phyloP scores from a whole-genome alignment of 1,140 invertebrate species.

The Philotrypesis tridentata region DNA sequence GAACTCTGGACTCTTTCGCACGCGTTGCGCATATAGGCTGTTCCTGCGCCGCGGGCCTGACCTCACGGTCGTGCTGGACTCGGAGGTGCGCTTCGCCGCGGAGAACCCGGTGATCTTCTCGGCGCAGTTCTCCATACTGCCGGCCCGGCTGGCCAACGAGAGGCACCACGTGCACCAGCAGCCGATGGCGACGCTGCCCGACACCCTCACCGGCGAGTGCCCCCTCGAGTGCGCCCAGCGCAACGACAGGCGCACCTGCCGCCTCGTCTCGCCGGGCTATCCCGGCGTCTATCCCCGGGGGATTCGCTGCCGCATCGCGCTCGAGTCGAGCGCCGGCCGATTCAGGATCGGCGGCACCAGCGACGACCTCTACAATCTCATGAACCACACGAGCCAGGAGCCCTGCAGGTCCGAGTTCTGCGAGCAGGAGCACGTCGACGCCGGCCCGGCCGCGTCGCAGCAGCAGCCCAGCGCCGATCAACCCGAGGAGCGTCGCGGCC shows the following conservation, averaged over 20 bases:
- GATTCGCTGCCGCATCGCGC: constrained; percentile 60
- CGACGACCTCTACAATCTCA: constrained; percentile 63
- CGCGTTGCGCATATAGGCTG: constrained; percentile 49
- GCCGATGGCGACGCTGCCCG: constrained; percentile 30
- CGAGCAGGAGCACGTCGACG: constrained; percentile 57
- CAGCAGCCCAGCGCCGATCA: constrained; percentile 10
- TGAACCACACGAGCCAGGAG: constrained; percentile 65
- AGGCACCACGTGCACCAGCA: constrained; percentile 54
- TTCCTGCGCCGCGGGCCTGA: constrained; percentile 63
- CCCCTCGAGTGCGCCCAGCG: constrained; percentile 62
- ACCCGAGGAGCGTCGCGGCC: constrained; percentile 16
- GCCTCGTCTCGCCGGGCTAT: constrained; percentile 61
- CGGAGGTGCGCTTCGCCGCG: constrained; percentile 62
- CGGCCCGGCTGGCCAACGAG: constrained; percentile 56
- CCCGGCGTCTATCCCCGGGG: constrained; percentile 65
- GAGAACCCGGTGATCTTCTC: constrained; percentile 68
- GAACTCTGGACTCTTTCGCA: neutral
- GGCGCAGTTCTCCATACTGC: constrained; percentile 64
- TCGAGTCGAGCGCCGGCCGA: constrained; percentile 61
- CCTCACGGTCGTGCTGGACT: constrained; percentile 61
- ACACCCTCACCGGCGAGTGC: constrained; percentile 52
- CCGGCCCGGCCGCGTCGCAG: neutral
- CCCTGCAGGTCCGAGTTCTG: constrained; percentile 64
- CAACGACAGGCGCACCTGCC: constrained; percentile 61
- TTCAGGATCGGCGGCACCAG: constrained; percentile 63